Evolutionary conservation across 2,113 vertebrate genomes (phyloP), one percentile per base, ranked within the genome.

Genomic region (Sinocyclocheilus anophthalmus): DNA sequence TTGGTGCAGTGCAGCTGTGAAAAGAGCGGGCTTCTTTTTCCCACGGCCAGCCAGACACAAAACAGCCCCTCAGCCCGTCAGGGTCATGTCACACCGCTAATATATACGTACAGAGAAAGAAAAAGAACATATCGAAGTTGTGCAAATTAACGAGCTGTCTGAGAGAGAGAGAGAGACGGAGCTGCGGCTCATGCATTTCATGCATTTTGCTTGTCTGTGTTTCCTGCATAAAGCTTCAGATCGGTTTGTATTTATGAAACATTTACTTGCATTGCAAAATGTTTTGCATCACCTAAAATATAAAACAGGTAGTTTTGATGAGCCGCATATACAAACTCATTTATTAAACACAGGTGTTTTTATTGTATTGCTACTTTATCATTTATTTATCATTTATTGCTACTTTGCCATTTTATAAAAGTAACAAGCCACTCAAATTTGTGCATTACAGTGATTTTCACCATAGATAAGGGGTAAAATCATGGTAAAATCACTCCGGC

Each of bases 21-120:
- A 97, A 96, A 94, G 95, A 94, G 95, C 92, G 94, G 92, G 89
- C 92, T 93, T 94, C 96, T 96, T 96, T 97, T 97, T 97, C 96
- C 96, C 96, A 97, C 96, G 96, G 94, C 95, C 96, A 92, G 95
- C 94, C 94, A 94, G 95, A 95, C 89, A 93, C 91, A 89, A 94
- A 95, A 95, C 94, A 94, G 89, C 94, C 93, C 92, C 88, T 90
- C 94, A 91, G 94, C 94, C 94, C 93, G 89, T 94, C 89, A 93
- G 94, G 96, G 96, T 97, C 96, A 97, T 94, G 94, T 95, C 95
- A 95, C 95, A 94, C 92, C 92, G 87, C 95, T 95, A 95, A 96
- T 94, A 95, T 94, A 96, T 93, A 95, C 95, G 93, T 96, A 93
- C 91, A 91, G 57, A 82, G 67, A 85, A 72, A 90, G 90, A 86